Evolutionary conservation across 2,888 invertebrate genomes (phyloP).

Genomic region (Cryptocephalus primarius): DNA sequence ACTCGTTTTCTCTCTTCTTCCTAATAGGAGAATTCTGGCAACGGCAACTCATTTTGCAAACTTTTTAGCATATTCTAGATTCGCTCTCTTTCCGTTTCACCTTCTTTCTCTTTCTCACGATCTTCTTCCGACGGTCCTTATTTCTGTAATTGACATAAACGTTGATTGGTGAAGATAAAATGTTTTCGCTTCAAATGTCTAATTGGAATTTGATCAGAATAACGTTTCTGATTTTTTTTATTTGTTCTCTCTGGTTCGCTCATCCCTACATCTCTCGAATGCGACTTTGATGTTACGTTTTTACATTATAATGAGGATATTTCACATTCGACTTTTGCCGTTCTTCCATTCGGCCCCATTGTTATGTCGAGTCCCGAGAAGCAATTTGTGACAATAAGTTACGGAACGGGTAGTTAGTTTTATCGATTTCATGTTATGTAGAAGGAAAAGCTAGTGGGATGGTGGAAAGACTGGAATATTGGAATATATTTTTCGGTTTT

Average conservation of each 20-base stretch:
- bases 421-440: too few species aligned
- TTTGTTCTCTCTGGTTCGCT: too few species aligned
- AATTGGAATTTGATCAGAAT: slow-evolving; percentile 26
- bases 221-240: slow-evolving; percentile 7
- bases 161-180: slow-evolving; percentile 20
- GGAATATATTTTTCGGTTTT: too few species aligned
- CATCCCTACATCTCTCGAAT: too few species aligned
- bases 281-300: slow-evolving; percentile 11
- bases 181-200: slow-evolving; percentile 23
- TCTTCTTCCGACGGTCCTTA: slow-evolving; percentile 11
- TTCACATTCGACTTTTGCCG: slow-evolving; percentile 12
- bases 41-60: too few species aligned
- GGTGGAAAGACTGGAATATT: too few species aligned
- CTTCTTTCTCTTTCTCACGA: slow-evolving; percentile 9
- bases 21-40: too few species aligned
- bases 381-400: slow-evolving; percentile 10
- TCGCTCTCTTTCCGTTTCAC: too few species aligned
- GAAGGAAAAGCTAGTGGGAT: too few species aligned
- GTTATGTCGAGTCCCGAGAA: slow-evolving; percentile 9
- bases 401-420: background rate
- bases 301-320: slow-evolving; percentile 13
- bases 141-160: slow-evolving; percentile 25
- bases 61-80: too few species aligned
- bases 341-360: slow-evolving; percentile 5
- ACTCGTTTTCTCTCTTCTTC: too few species aligned